Evolutionary conservation across 2,797 vertebrate species (phyloP).

Genomic region (Phataginus tricuspis): DNA sequence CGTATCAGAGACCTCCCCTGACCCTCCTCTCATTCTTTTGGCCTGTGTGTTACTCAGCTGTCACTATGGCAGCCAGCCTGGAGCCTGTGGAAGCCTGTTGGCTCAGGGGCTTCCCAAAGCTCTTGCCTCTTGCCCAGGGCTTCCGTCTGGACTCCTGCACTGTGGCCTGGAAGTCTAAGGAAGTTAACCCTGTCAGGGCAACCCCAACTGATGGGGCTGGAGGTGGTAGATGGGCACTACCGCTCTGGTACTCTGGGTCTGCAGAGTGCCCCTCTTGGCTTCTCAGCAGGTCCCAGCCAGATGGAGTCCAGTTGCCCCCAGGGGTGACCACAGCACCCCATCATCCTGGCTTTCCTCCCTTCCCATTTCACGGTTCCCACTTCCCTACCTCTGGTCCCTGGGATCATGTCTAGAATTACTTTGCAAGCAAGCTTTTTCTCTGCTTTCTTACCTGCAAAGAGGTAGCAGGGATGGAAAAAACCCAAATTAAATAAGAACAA

Average conservation of each 20-base stretch:
- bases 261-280: not conserved
- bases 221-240: not conserved
- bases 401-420: not conserved
- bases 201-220: not conserved
- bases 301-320: not conserved
- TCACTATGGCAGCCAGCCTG: not conserved
- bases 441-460: constrained; percentile 20
- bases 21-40: not conserved
- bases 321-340: not conserved
- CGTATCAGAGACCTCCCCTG: not conserved
- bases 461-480: not conserved
- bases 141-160: not conserved
- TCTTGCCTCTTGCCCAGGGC: not conserved
- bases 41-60: not conserved
- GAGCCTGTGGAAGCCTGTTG: not conserved
- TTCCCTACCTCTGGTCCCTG: not conserved
- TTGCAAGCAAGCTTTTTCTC: not conserved
- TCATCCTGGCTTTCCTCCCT: not conserved
- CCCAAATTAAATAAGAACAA: not conserved
- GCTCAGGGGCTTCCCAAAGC: not conserved
- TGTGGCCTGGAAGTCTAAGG: not conserved
- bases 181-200: not conserved
- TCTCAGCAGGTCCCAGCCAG: not conserved
- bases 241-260: not conserved
- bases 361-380: not conserved